These are phyloP conservation scores for Orchestia grillus DNA, from an alignment of 1,140 invertebrate species.

Conservation along the genomic window DNA sequence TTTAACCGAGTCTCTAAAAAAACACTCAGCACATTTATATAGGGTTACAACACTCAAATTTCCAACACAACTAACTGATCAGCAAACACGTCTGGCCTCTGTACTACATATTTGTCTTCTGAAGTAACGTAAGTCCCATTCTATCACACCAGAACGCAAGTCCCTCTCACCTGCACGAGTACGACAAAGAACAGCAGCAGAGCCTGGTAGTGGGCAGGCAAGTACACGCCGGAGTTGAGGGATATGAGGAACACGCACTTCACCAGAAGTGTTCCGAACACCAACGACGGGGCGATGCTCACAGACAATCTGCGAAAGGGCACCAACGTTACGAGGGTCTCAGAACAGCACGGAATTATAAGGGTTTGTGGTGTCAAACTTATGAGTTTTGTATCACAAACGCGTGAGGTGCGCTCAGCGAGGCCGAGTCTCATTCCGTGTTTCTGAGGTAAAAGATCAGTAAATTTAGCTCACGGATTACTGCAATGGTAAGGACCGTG, in stretches of 20 bases:
- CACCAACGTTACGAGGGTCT: not conserved
- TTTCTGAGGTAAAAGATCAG: not conserved
- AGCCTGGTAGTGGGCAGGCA: constrained; percentile 92
- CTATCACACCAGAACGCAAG: not conserved
- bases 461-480: no score
- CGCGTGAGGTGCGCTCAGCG: not conserved
- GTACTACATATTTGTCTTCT: not conserved
- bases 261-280: constrained; percentile 91
- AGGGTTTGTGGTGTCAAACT: not conserved
- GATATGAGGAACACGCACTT: constrained; percentile 94
- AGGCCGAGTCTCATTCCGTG: not conserved
- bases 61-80: no score
- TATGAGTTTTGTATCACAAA: not conserved
- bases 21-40: no score
- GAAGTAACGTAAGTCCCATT: not conserved
- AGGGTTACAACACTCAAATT: no score
- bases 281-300: constrained; percentile 88
- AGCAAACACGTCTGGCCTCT: not conserved
- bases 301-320: constrained; percentile 80
- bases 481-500: no score
- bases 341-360: not conserved
- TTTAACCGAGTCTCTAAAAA: no score
- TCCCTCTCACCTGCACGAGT: constrained; percentile 81
- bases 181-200: constrained; percentile 88
- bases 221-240: constrained; percentile 89